These are phyloP conservation scores for Drosophila formosana DNA, from an alignment of 2,888 invertebrate genomes.

Conservation along the genomic window DNA sequence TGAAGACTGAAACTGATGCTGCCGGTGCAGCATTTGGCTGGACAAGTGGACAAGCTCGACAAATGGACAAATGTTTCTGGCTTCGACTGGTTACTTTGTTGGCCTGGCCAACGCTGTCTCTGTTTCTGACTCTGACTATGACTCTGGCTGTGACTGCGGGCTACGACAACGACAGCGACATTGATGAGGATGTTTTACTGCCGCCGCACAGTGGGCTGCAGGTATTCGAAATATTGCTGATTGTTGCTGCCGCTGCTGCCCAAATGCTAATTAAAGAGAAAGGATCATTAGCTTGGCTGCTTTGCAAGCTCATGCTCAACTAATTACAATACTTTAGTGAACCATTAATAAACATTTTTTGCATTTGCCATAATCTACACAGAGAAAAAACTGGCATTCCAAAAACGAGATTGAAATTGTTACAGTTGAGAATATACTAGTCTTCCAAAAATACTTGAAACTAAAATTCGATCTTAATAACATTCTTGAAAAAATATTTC, in stretches of 20 bases:
- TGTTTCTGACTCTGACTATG: constrained; percentile 41
- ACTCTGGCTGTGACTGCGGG: constrained; percentile 44
- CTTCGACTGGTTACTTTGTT: constrained; percentile 23
- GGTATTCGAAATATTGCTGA: neutral
- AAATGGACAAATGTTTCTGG: constrained; percentile 30
- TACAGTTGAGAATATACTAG: no score
- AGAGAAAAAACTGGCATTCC: no score
- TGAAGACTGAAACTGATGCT: constrained; percentile 26
- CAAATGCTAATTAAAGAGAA: constrained; percentile 20
- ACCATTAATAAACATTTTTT: constrained; percentile 40
- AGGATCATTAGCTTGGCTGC: constrained; percentile 2
- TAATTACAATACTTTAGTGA: constrained; percentile 37
- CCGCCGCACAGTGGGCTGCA: constrained; percentile 56
- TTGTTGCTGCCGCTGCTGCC: neutral
- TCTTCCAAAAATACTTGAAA: no score
- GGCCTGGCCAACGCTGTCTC: constrained; percentile 13
- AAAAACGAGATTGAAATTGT: no score
- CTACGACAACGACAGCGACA: constrained; percentile 57
- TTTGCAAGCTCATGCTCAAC: constrained; percentile 29
- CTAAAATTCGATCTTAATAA: no score
- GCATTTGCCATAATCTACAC: constrained; percentile 3
- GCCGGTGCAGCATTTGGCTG: constrained; percentile 51
- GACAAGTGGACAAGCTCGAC: constrained; percentile 47
- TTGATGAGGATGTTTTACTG: constrained; percentile 73
- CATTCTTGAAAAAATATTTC: no score